These are phyloP conservation scores for Amazona finschi DNA, from an alignment of 2,797 vertebrate species.

Conservation along the genomic window DNA sequence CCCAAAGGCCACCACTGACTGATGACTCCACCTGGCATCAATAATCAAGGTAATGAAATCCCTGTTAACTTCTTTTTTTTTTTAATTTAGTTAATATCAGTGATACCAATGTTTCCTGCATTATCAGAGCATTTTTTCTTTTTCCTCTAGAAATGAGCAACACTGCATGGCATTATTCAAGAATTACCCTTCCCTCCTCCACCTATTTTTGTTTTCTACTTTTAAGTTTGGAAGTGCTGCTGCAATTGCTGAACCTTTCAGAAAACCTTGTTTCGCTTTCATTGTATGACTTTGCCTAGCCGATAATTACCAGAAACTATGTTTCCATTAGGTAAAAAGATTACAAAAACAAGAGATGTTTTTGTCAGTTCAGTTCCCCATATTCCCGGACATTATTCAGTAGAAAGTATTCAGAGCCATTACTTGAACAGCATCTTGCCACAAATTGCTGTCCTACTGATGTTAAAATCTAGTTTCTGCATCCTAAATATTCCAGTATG, in stretches of 20 bases:
- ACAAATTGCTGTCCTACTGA: neutral
- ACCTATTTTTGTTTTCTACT: no score
- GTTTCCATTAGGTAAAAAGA: neutral
- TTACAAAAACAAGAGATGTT: neutral
- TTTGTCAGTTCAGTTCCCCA: neutral
- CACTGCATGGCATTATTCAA: neutral
- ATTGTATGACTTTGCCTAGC: neutral
- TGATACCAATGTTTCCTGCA: neutral
- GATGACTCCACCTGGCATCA: neutral
- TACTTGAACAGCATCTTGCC: neutral
- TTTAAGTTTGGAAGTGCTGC: neutral
- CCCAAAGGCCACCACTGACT: neutral
- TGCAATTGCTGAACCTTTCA: conserved; percentile 1
- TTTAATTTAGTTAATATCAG: neutral
- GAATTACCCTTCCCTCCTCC: neutral
- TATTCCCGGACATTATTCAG: neutral
- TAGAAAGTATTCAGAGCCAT: neutral
- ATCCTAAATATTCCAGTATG: neutral
- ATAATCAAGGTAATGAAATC: conserved; percentile 37
- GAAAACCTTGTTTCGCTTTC: neutral
- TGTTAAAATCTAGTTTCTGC: neutral
- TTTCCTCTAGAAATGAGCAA: neutral
- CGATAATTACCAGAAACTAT: conserved; percentile 27
- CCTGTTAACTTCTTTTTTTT: neutral
- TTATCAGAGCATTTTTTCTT: neutral